Conservation (phyloP, 2,797 vertebrate genomes). For the Gymnopithys bicolor region DNA sequence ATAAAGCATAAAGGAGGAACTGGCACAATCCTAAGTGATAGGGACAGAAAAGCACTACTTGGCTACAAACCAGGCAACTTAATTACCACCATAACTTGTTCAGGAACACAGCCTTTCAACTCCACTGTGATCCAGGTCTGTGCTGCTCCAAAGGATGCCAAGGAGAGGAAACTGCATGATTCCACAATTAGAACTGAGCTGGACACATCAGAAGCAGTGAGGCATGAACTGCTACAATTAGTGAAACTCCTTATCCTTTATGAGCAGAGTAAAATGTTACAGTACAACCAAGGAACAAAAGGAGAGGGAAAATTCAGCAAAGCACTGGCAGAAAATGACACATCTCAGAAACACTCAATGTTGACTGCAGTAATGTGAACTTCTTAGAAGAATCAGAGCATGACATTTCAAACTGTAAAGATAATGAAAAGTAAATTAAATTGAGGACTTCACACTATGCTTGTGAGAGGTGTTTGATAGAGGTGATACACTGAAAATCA, state of each 20-base stretch:
- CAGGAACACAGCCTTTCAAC: constrained; percentile 62
- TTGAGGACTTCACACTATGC: background rate
- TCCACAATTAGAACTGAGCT: constrained; percentile 65
- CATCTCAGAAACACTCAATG: background rate
- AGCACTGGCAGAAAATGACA: background rate
- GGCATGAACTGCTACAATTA: constrained; percentile 55
- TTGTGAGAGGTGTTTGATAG: background rate
- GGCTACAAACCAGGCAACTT: constrained; percentile 68
- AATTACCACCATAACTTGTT: constrained; percentile 66
- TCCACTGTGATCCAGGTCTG: constrained; percentile 51
- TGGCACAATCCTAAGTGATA: constrained; percentile 71
- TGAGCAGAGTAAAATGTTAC: constrained; percentile 14
- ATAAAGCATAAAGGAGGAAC: constrained; percentile 67
- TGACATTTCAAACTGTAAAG: background rate
- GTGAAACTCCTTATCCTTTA: constrained; percentile 39
- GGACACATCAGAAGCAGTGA: constrained; percentile 62
- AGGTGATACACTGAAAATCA: background rate
- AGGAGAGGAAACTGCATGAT: constrained; percentile 52
- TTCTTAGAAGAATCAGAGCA: background rate
- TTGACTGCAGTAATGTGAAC: background rate
- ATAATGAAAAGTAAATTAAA: constrained; percentile 24
- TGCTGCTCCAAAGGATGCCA: constrained; percentile 56
- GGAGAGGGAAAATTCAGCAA: constrained; percentile 12
- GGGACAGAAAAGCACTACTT: constrained; percentile 72
- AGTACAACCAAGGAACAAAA: constrained; percentile 24